A percentile compares a stretch with the other conserved stretches of the same genome.
Evolutionary conservation across 2,113 vertebrate species (phyloP).

Genomic region (Corythornis madagascariensis): DNA sequence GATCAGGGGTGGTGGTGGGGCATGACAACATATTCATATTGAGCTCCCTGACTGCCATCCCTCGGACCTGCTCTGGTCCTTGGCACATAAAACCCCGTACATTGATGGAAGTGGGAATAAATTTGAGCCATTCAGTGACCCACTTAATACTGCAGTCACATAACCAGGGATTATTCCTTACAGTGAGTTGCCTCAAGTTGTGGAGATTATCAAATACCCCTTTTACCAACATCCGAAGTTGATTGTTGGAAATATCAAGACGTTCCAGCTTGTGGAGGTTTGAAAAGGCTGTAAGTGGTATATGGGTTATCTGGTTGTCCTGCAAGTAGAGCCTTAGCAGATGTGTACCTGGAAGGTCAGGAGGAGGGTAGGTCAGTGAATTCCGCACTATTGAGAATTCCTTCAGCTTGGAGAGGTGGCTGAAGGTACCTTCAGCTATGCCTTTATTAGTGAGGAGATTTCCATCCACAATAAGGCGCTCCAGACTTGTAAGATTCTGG

Average conservation of each 20-base stretch:
- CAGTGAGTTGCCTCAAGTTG: conserved; percentile 89
- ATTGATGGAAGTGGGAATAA: conserved; percentile 86
- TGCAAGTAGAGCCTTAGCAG: conserved; percentile 90
- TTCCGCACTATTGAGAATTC: conserved; percentile 95
- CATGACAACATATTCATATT: conserved; percentile 92
- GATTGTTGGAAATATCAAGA: conserved; percentile 94
- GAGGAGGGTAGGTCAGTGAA: conserved; percentile 90
- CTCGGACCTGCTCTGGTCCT: conserved; percentile 91
- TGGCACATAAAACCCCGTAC: conserved; percentile 94
- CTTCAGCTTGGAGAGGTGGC: conserved; percentile 87
- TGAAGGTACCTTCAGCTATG: conserved; percentile 92
- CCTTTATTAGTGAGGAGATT: conserved; percentile 94
- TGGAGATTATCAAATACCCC: conserved; percentile 92
- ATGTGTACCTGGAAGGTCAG: conserved; percentile 86
- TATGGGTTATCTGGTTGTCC: conserved; percentile 95
- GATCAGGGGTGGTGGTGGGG: conserved; percentile 76
- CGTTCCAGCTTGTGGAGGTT: conserved; percentile 88
- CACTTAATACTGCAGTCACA: conserved; percentile 96
- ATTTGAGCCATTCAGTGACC: conserved; percentile 96
- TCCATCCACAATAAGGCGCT: conserved; percentile 93
- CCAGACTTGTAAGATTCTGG: conserved; percentile 91
- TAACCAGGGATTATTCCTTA: conserved; percentile 93
- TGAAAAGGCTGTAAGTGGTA: conserved; percentile 89
- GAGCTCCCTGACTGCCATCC: conserved; percentile 95
- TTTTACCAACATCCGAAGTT: conserved; percentile 86